Evolutionary conservation across 2,113 vertebrate genomes (phyloP).

Genomic region (Corythornis vintsioides): DNA sequence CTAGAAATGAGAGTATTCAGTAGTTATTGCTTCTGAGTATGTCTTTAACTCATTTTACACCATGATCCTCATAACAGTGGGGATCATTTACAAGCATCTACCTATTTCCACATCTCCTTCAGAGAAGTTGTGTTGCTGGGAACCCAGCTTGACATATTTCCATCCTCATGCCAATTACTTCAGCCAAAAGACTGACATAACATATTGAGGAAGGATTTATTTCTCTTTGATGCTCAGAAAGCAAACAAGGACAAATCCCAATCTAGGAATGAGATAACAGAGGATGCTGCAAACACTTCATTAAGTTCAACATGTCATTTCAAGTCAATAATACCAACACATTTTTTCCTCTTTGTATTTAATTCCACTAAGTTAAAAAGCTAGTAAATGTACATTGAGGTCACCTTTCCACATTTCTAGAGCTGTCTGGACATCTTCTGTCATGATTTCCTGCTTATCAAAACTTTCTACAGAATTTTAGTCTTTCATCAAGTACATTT

Average conservation of each 20-base stretch:
- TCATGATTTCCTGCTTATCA: not conserved
- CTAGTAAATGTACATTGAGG: not conserved
- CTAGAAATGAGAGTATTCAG: not conserved
- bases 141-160: not conserved
- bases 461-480: not conserved
- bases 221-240: constrained; percentile 8
- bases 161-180: not conserved
- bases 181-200: not conserved
- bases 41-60: not conserved
- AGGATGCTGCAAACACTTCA: not conserved
- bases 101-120: not conserved
- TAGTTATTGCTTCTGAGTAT: not conserved
- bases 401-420: not conserved
- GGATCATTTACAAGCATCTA: not conserved
- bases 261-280: not conserved
- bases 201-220: not conserved
- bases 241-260: not conserved
- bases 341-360: not conserved
- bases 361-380: not conserved
- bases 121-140: not conserved
- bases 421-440: not conserved
- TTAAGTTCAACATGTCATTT: not conserved
- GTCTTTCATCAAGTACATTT: not conserved
- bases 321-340: not conserved
- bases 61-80: not conserved